Evolutionary conservation across 2,113 vertebrate species (phyloP).

Genomic region (Toxotes jaculatrix): DNA sequence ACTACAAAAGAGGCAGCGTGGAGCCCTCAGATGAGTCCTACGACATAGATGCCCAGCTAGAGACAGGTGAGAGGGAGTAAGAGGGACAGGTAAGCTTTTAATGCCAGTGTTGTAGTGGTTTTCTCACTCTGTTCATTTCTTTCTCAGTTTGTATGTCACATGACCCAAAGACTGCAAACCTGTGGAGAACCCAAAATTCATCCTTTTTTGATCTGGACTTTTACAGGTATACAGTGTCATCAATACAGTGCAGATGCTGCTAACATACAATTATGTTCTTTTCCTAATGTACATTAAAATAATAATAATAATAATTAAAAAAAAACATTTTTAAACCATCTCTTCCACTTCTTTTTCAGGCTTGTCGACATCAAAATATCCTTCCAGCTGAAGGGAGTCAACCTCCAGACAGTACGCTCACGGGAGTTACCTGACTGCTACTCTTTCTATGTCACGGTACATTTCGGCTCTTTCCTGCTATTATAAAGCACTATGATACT

Average conservation of each 20-base stretch:
- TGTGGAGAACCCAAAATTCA: constrained; percentile 83
- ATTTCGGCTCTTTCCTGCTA: not conserved
- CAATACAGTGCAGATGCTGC: not conserved
- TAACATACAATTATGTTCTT: not conserved
- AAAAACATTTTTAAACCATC: not conserved
- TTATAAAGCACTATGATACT: not conserved
- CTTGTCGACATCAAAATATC: constrained; percentile 90
- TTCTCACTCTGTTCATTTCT: not conserved
- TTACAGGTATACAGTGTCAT: constrained; percentile 87
- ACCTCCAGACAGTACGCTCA: constrained; percentile 91
- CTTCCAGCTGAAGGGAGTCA: constrained; percentile 93
- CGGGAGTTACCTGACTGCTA: constrained; percentile 95
- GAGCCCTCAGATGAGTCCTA: constrained; percentile 84
- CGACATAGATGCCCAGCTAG: constrained; percentile 87
- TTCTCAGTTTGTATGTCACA: constrained; percentile 87
- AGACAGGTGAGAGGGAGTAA: constrained; percentile 84
- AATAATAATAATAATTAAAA: too few relatives aligned
- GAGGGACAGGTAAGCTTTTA: not conserved
- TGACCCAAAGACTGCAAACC: constrained; percentile 78
- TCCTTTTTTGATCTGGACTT: constrained; percentile 94
- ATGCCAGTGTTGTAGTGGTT: not conserved
- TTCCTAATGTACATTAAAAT: not conserved
- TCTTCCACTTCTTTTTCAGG: constrained; percentile 76
- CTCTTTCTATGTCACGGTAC: constrained; percentile 89
- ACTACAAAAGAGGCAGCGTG: constrained; percentile 86